A percentile compares a stretch with the other conserved stretches of the same genome.
Conservation (phyloP, 2,797 vertebrate species). For the Sebastes trivittatus region DNA sequence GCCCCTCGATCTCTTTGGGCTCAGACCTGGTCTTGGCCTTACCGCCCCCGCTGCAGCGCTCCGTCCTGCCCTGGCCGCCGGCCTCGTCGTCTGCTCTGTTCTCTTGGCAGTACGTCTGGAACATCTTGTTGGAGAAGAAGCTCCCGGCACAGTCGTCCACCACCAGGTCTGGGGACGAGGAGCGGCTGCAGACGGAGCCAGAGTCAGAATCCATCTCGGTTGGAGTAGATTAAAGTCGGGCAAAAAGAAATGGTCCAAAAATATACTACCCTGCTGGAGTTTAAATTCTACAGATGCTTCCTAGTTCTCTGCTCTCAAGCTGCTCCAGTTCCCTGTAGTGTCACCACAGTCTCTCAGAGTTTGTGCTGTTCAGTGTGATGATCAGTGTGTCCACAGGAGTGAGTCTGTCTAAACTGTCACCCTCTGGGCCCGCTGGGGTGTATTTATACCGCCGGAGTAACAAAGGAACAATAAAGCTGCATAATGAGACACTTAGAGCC, state of each 20-base stretch:
- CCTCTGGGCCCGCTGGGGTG: conserved; percentile 66
- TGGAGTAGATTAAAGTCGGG: not conserved
- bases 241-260: conserved; percentile 15
- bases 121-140: conserved; percentile 83
- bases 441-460: conserved; percentile 82
- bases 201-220: conserved; percentile 84
- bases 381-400: conserved; percentile 54
- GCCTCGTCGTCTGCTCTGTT: conserved; percentile 44
- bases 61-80: conserved; percentile 12
- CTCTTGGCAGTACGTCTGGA: conserved; percentile 77
- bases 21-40: conserved; percentile 66
- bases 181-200: conserved; percentile 83
- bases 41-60: conserved; percentile 22
- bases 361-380: conserved; percentile 24
- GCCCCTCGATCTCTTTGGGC: conserved; percentile 71
- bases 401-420: conserved; percentile 70
- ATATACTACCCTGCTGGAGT: not conserved
- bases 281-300: conserved; percentile 17
- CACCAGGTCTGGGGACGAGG: conserved; percentile 84
- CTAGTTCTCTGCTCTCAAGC: not conserved
- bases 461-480: conserved; percentile 87
- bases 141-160: conserved; percentile 74
- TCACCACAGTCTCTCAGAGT: conserved; percentile 28
- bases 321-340: conserved; percentile 4
- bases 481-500: conserved; percentile 85